Base-by-base conservation (phyloP, 1,140 invertebrate species). In the Drosophila ercepeae region DNA sequence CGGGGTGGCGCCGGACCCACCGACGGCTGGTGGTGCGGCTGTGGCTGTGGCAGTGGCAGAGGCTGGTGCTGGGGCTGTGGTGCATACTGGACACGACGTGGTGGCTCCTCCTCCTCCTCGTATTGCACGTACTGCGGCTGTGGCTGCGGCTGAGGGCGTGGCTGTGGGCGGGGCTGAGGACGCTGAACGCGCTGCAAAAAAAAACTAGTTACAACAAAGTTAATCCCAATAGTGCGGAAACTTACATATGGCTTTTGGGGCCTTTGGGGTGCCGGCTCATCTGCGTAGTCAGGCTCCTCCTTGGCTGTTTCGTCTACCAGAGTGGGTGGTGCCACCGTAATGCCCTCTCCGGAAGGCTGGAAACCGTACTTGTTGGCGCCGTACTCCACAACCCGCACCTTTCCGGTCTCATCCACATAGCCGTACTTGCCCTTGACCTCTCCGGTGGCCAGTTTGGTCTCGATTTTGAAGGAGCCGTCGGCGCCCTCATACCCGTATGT, bases 291-390 rank as follows among this genome's bases (percentile, higher is more conserved):
- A n/a, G 91, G 90, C 44, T 90, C 77, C 44, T 90, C 75, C 51
- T 92, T 93, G n/a, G 92, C 93, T 0, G 93, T 93, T 79, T 96
- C 95, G 63, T 96, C 95, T 0, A 95, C 94, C 4, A 96, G 90
- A 0, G 96, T 96, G 39, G 96, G 95, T 1, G 96, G 95, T 0
- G 96, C 95, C 1, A 96, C 95, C 0, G 95, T 96, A 88, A 97
- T 97, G 23, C 96, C 96, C 76, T 97, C 96, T n/a, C 96, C 96
- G 3, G 95, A 93, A 0, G 96, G 96, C 83, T 96, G 95, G 93
- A 97, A 98, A 3, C 97, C 97, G 70, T 94, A 95, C 79, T 96
- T 95, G 84, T 96, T 96, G 16, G 97, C 96, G 13, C 96, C 96
- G 90, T 98, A 98, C 84, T 98, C 96, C 7, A 98, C 95, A 1